These are phyloP conservation scores for Synanthedon myopaeformis DNA, from an alignment of 2,888 invertebrate genomes.

Conservation along the genomic window DNA sequence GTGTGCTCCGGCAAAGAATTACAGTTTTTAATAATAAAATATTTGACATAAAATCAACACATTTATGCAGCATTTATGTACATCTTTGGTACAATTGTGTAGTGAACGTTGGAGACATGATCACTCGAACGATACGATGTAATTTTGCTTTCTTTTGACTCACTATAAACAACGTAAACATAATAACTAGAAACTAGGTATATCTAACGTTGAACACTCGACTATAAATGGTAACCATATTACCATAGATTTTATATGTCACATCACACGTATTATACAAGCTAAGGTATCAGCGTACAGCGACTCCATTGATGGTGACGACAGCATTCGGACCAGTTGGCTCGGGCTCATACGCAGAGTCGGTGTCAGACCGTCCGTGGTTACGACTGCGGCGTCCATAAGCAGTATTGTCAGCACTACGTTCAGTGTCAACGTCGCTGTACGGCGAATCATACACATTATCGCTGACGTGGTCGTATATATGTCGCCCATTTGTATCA, in stretches of 20 bases:
- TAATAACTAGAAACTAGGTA: too few species aligned
- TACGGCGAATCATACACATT: constrained; percentile 84
- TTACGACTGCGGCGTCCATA: constrained; percentile 44
- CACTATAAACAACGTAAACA: too few species aligned
- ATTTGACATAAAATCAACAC: constrained; percentile 43
- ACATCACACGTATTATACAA: not conserved
- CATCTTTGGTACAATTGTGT: constrained; percentile 66
- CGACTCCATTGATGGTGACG: constrained; percentile 90
- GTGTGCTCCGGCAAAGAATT: constrained; percentile 11
- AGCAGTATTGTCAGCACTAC: constrained; percentile 52
- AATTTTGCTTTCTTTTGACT: constrained; percentile 11
- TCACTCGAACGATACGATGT: constrained; percentile 20
- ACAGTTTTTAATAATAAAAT: constrained; percentile 17
- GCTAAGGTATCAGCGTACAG: constrained; percentile 75
- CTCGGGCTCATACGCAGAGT: constrained; percentile 75
- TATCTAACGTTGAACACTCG: not conserved
- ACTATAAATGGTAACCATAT: not conserved
- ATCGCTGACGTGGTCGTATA: constrained; percentile 71
- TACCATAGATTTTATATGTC: constrained; percentile 7
- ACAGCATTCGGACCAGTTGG: constrained; percentile 72
- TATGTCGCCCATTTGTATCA: constrained; percentile 71
- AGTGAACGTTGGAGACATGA: constrained; percentile 46
- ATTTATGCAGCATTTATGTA: constrained; percentile 48
- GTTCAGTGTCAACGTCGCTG: constrained; percentile 71
- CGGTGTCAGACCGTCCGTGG: constrained; percentile 28